These are phyloP conservation scores for Malacoraja senta DNA, from an alignment of 2,797 vertebrate genomes.

Conservation along the genomic window DNA sequence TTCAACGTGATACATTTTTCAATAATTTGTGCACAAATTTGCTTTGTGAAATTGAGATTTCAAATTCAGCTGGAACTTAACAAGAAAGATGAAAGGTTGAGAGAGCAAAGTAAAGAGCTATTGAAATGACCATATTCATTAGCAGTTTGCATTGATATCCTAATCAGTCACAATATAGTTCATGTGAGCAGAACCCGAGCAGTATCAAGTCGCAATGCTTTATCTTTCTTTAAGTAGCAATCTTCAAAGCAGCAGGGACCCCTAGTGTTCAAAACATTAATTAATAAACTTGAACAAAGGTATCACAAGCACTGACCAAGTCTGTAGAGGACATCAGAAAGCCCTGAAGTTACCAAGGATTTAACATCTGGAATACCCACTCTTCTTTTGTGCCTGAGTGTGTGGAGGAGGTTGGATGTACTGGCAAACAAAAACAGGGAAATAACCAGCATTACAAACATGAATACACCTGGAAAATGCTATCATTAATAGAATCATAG, in stretches of 20 bases:
- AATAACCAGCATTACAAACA: background rate
- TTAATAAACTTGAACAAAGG: slow-evolving; percentile 2
- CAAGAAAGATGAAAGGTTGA: background rate
- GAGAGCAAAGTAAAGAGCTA: background rate
- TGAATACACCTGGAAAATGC: background rate
- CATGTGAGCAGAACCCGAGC: background rate
- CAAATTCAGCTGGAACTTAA: background rate
- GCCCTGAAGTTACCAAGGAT: background rate
- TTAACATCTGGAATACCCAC: background rate
- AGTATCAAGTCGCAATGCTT: slow-evolving; percentile 5
- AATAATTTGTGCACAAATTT: background rate
- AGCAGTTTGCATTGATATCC: background rate
- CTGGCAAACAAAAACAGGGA: background rate
- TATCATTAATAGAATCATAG: background rate
- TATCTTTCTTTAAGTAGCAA: slow-evolving; percentile 1
- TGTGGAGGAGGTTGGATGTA: no score
- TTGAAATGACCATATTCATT: background rate
- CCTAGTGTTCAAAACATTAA: slow-evolving; percentile 7
- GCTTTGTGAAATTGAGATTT: background rate
- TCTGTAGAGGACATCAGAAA: background rate
- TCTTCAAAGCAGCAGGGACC: background rate
- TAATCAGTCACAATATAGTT: background rate
- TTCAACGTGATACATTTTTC: no score
- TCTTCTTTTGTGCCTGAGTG: background rate
- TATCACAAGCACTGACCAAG: background rate